Percentiles rank a stretch among this genome's conserved stretches.
These are phyloP conservation scores for Enteromius mattozi DNA, from an alignment of 2,797 vertebrate genomes.

Conservation along the genomic window DNA sequence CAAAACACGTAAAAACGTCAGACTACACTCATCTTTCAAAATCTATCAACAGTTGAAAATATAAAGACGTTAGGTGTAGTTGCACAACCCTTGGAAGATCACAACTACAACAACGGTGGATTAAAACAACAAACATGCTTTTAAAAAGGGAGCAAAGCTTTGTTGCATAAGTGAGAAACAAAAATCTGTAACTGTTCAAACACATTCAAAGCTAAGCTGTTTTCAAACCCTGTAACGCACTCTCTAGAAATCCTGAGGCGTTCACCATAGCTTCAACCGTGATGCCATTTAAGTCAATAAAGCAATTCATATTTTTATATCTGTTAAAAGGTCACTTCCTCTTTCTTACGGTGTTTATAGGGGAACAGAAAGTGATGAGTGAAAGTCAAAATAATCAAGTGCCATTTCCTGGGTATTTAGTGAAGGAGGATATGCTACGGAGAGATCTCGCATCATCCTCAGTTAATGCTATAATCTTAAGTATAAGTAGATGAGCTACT, in stretches of 20 bases:
- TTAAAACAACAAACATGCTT: neutral
- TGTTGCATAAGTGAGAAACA: neutral
- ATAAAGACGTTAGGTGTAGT: neutral
- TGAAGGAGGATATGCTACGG: neutral
- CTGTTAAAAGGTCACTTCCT: constrained; percentile 68
- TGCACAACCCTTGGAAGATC: constrained; percentile 1
- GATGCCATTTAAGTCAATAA: constrained; percentile 17
- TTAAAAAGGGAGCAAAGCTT: neutral
- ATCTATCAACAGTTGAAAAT: neutral
- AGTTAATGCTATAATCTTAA: neutral
- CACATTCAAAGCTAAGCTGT: neutral
- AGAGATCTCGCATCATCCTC: constrained; percentile 57
- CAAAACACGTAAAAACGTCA: neutral
- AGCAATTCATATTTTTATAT: constrained; percentile 31
- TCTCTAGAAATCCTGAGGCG: neutral
- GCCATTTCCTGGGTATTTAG: neutral
- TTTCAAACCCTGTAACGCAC: neutral
- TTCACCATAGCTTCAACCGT: neutral
- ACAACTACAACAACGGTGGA: neutral
- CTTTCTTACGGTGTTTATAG: constrained; percentile 60
- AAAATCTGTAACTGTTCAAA: neutral
- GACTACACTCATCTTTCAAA: neutral
- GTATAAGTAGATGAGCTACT: neutral
- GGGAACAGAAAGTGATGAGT: constrained; percentile 46
- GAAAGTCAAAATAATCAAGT: constrained; percentile 46